Percentiles rank a stretch among this genome's conserved stretches.
Conservation (phyloP, 2,113 vertebrate species). For the Rhombomys opimus region DNA sequence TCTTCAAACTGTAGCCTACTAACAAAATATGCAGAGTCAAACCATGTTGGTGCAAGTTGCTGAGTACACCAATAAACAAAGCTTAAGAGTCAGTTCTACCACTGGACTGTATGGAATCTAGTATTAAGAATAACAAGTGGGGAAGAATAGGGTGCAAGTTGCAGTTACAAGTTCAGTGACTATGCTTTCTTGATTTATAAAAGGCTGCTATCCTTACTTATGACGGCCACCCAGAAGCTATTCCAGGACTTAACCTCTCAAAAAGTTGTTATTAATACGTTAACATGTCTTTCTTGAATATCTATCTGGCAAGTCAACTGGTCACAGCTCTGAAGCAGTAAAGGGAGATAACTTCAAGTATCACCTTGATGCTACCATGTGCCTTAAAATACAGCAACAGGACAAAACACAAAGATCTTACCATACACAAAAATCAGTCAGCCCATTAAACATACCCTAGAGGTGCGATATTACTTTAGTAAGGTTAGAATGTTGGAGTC, state of each 20-base stretch:
- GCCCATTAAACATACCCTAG: background rate
- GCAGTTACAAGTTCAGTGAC: constrained; percentile 18
- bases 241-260: background rate
- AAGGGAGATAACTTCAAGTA: background rate
- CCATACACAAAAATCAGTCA: background rate
- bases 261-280: background rate
- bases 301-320: background rate
- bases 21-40: background rate
- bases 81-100: background rate
- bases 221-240: background rate
- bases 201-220: background rate
- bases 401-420: background rate
- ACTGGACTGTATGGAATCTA: background rate
- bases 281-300: background rate
- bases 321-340: background rate
- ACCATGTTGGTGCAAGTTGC: background rate
- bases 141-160: background rate
- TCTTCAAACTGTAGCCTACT: background rate
- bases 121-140: background rate
- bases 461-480: background rate
- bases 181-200: background rate
- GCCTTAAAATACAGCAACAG: background rate
- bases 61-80: background rate
- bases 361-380: background rate
- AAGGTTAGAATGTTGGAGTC: background rate